phyloP scores from a whole-genome alignment of 2,113 vertebrate genomes.

The Oryzias woworae region DNA sequence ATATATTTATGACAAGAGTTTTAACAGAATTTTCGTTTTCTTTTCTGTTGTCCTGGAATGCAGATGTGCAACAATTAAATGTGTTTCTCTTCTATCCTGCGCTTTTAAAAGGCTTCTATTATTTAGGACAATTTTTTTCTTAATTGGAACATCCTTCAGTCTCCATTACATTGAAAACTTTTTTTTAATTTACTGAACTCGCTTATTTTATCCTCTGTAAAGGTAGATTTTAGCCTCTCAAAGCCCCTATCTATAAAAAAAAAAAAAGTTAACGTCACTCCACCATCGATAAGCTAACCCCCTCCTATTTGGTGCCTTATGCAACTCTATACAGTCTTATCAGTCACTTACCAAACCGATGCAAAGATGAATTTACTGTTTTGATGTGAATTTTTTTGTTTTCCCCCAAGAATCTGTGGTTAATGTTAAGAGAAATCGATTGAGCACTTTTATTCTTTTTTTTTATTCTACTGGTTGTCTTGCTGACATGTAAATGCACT shows the following conservation, averaged over 20 bases:
- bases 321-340: conserved; percentile 66
- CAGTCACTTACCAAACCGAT: conserved; percentile 32
- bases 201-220: not conserved
- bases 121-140: conserved; percentile 27
- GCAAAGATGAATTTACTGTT: conserved; percentile 30
- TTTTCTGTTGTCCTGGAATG: conserved; percentile 24
- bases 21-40: conserved; percentile 59
- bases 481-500: conserved; percentile 87
- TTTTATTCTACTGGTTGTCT: conserved; percentile 75
- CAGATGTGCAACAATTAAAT: conserved; percentile 38
- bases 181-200: not conserved
- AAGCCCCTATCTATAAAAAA: not conserved
- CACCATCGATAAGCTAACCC: conserved; percentile 81
- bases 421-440: not conserved
- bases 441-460: conserved; percentile 24
- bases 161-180: not conserved
- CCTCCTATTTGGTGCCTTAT: conserved; percentile 90
- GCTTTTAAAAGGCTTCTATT: conserved; percentile 35
- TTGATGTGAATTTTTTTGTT: conserved; percentile 18
- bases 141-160: not conserved
- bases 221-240: conserved; percentile 1
- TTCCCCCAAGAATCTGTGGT: conserved; percentile 17
- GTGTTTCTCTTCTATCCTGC: conserved; percentile 2
- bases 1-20: conserved; percentile 48
- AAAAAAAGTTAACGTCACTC: conserved; percentile 8